Conservation (phyloP, 2,113 vertebrate species). For the Xiphophorus couchianus region DNA sequence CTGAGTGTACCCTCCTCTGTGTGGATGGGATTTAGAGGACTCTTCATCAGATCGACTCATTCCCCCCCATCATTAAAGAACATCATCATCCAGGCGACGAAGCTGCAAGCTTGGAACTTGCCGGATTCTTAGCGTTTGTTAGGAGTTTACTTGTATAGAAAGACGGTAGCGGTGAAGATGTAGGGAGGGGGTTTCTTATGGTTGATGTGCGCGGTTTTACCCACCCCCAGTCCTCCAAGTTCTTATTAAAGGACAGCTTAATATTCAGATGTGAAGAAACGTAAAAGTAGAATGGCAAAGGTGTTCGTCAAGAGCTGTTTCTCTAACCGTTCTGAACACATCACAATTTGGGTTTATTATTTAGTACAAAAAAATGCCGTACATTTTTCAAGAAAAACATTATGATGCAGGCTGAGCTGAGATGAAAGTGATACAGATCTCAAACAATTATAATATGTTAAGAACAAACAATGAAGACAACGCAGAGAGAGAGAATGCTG, state of each 20-base stretch:
- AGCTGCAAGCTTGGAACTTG: conserved; percentile 54
- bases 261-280: conserved; percentile 52
- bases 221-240: conserved; percentile 36
- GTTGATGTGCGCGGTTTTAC: conserved; percentile 35
- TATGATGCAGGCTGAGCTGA: conserved; percentile 44
- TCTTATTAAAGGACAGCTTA: conserved; percentile 44
- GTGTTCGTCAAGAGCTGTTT: conserved; percentile 38
- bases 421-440: conserved; percentile 31
- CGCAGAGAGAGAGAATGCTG: conserved; percentile 10
- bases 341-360: conserved; percentile 24
- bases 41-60: conserved; percentile 69
- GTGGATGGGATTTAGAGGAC: conserved; percentile 66
- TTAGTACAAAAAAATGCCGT: conserved; percentile 34
- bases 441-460: conserved; percentile 45
- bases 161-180: not conserved
- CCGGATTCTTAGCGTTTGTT: conserved; percentile 61
- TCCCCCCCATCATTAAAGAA: conserved; percentile 68
- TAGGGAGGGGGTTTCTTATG: conserved; percentile 12
- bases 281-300: conserved; percentile 25
- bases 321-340: conserved; percentile 13
- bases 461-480: conserved; percentile 43
- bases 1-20: conserved; percentile 68
- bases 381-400: conserved; percentile 42
- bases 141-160: conserved; percentile 41
- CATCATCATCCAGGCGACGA: conserved; percentile 50